Evolutionary conservation across 2,113 vertebrate species (phyloP).

Genomic region (Monopterus albus): DNA sequence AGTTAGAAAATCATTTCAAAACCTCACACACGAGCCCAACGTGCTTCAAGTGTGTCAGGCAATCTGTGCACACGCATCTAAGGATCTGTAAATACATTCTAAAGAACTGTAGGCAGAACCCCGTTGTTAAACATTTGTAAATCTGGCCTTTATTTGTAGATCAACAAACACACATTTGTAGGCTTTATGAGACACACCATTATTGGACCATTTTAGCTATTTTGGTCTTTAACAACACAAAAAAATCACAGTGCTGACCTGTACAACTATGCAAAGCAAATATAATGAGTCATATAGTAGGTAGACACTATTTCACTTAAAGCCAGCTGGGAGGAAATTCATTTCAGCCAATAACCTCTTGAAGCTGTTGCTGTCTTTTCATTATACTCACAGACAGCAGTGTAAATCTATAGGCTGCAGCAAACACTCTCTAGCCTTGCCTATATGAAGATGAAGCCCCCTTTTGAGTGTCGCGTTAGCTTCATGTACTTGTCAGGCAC

Average conservation of each 20-base stretch:
- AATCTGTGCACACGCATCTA: too few species aligned
- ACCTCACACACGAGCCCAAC: too few species aligned
- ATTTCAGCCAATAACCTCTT: neutral
- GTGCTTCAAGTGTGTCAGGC: too few species aligned
- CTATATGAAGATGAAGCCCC: constrained; percentile 1
- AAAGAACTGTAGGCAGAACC: too few species aligned
- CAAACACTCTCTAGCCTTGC: neutral
- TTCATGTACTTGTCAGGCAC: constrained; percentile 45
- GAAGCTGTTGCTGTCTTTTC: neutral
- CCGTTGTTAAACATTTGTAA: too few species aligned
- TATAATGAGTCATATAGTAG: too few species aligned
- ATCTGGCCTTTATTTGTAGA: too few species aligned
- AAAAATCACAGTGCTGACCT: neutral
- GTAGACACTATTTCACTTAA: too few species aligned
- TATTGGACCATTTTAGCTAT: neutral
- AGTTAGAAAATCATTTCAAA: too few species aligned
- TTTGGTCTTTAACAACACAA: neutral
- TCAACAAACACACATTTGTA: too few species aligned
- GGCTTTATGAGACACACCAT: too few species aligned
- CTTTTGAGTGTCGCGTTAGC: constrained; percentile 25
- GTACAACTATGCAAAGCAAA: neutral
- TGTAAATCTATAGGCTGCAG: constrained; percentile 7
- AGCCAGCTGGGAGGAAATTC: constrained; percentile 1
- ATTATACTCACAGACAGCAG: constrained; percentile 3
- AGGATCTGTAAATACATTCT: too few species aligned